These are phyloP conservation scores for Gavia stellata DNA, from an alignment of 2,113 vertebrate species.

Conservation along the genomic window DNA sequence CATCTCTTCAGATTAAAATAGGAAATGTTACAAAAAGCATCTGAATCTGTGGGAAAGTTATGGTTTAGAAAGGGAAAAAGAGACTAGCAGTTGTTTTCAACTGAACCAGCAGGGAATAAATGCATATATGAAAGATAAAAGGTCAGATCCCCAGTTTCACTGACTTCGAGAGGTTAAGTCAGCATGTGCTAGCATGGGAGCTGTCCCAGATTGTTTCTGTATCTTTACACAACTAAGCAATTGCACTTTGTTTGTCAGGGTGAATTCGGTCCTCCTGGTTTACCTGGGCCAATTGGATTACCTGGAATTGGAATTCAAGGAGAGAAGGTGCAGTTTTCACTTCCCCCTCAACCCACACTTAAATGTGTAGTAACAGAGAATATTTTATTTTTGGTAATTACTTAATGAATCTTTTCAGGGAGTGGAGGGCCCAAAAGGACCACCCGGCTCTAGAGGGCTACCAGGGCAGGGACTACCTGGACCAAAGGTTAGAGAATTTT, in stretches of 20 bases:
- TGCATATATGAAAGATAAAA: neutral
- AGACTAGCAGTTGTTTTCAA: neutral
- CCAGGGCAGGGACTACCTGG: conserved; percentile 83
- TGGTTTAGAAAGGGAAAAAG: neutral
- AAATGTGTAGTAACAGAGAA: neutral
- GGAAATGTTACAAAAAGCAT: conserved; percentile 27
- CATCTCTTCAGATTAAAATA: conserved; percentile 27
- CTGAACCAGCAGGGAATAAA: neutral
- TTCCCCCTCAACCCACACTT: neutral
- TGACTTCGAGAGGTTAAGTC: neutral
- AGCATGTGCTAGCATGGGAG: neutral
- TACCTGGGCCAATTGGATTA: conserved; percentile 75
- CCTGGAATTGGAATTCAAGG: conserved; percentile 81
- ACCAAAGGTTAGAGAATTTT: conserved; percentile 77
- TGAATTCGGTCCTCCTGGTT: conserved; percentile 78
- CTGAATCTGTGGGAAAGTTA: conserved; percentile 43
- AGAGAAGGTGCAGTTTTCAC: conserved; percentile 76
- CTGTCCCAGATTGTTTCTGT: neutral
- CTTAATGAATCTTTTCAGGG: conserved; percentile 68
- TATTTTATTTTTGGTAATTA: conserved; percentile 3
- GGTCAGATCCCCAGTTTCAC: neutral
- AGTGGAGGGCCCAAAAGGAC: conserved; percentile 81
- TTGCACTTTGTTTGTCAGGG: conserved; percentile 66
- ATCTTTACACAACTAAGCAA: neutral
- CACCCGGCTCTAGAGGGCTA: conserved; percentile 75